Base-by-base conservation (phyloP, 2,888 invertebrate genomes). In the Andrena bucephala region DNA sequence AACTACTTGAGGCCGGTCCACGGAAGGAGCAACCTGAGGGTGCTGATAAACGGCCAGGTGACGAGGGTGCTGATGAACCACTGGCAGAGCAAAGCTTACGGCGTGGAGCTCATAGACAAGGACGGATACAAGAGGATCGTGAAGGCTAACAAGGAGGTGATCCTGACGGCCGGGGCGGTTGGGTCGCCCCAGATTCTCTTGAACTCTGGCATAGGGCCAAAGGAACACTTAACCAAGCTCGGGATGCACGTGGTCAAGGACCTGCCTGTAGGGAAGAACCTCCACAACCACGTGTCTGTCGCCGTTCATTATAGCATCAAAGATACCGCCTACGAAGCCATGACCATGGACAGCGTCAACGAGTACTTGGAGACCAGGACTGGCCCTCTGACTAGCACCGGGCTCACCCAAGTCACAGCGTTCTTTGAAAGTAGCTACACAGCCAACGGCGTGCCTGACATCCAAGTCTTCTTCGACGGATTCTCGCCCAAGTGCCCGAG, bases 131-230 rank as follows among this genome's bases (percentile, higher is more conserved):
- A 84, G 74, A 92, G 94, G 78, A 87, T 93, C 70, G 92, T 95
- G 31, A 94, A 89, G 57, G 94, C 91, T 24, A 94, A 90, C 69
- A 95, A 94, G 82, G 96, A 96, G 87, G 92, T 95, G 0, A 94
- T 95, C 68, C 81, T 95, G 71, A 94, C 95, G 1, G 95, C 95
- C 5, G 95, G 95, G 13, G 93, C 95, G 1, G 93, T 95, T 27
- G 95, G 94, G 0, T 94, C 95, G 0, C 95, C 95, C 1, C 94
- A 95, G 65, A 92, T 95, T 82, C 91, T 95, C 1, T 92, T 95
- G 93, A 92, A 95, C 74, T 95, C 95, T 7, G 95, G 95, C 0
- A 94, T 95, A 59, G 95, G 95, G 0, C 95, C 95, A 0, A 93
- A 91, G 85, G 87, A 92, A 36, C 94, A 95, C 67, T 89, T 95